Evolutionary conservation across 2,797 vertebrate genomes (phyloP), one percentile per base, ranked within the genome.

Genomic region (Urophycis tenuis): DNA sequence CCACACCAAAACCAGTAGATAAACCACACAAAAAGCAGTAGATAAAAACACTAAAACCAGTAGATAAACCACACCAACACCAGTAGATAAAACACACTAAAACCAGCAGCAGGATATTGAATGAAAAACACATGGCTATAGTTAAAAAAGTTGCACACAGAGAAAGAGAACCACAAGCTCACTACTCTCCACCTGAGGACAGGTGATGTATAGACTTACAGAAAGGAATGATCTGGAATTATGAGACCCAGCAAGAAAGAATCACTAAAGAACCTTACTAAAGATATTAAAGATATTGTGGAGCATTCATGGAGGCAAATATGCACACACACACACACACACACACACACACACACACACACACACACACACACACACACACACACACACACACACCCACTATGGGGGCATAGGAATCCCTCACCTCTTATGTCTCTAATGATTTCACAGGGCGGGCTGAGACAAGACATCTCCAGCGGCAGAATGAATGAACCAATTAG

Each of bases 341-440:
- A 45, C 41, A 45, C 41, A 45, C 41, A 45, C 41, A 45, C 41
- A 53, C 41, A 45, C 41, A 45, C 41, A 74, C 15, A 60, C 15
- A n/a, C 15, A 29, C 30, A 64, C 41, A 45, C 41, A 45, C 41
- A 45, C 41, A 49, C 45, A 49, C 17, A 49, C 19, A 53, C n/a
- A 19, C 22, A 31, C 49, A 53, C 49, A 53, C 49, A 53, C 49
- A 53, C 49, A 22, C 45, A 8, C 49, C 19, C 49, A 79, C 14
- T 35, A 25, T 15, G 45, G 73, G 69, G 36, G 69, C 30, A 33
- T 34, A 72, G 49, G 72, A 25, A 45, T 77, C 70, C 72, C 41
- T 60, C 71, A 72, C 32, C 71, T 73, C 39, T 72, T 41, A 60
- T 72, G 71, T 45, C 30, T 72, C 69, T 53, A 72, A 77, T 53